phyloP scores from a whole-genome alignment of 2,888 invertebrate species.

The Dryobota labecula region DNA sequence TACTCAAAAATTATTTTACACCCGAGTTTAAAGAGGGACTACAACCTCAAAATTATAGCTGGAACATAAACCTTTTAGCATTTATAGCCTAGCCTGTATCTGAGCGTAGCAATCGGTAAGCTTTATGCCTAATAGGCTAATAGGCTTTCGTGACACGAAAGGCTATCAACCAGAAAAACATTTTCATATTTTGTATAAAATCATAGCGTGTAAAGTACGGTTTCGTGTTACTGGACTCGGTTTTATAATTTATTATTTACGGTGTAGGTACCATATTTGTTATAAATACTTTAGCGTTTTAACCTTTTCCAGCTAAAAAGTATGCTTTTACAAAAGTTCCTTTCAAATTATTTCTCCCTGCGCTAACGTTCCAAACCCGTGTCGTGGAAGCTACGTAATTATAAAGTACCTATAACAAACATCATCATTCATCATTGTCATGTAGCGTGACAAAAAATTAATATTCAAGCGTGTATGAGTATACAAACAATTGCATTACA shows the following conservation, averaged over 20 bases:
- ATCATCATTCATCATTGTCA: too few relatives aligned
- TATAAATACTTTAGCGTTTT: slow-evolving; percentile 8
- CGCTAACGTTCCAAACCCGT: background rate
- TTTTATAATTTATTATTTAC: slow-evolving; percentile 12
- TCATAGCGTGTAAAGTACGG: slow-evolving; percentile 38
- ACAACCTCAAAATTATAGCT: background rate
- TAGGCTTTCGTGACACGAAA: slow-evolving; percentile 30
- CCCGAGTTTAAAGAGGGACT: background rate
- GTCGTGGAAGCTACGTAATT: background rate
- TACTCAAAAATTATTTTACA: background rate
- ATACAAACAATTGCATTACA: background rate
- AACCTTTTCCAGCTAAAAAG: background rate
- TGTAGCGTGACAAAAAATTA: background rate
- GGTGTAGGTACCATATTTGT: background rate
- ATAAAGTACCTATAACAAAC: too few relatives aligned
- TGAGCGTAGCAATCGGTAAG: slow-evolving; percentile 21
- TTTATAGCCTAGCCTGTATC: slow-evolving; percentile 34
- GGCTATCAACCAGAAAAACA: slow-evolving; percentile 13
- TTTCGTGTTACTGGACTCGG: slow-evolving; percentile 20
- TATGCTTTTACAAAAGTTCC: slow-evolving; percentile 15
- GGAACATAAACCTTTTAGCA: slow-evolving; percentile 23
- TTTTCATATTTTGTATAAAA: slow-evolving; percentile 11
- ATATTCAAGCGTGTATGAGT: background rate
- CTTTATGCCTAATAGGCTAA: slow-evolving; percentile 16
- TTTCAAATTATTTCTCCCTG: slow-evolving; percentile 1